A percentile compares a stretch with the other conserved stretches of the same genome.
These are phyloP conservation scores for Frankliniella intonsa DNA, from an alignment of 2,888 invertebrate species.

Conservation along the genomic window DNA sequence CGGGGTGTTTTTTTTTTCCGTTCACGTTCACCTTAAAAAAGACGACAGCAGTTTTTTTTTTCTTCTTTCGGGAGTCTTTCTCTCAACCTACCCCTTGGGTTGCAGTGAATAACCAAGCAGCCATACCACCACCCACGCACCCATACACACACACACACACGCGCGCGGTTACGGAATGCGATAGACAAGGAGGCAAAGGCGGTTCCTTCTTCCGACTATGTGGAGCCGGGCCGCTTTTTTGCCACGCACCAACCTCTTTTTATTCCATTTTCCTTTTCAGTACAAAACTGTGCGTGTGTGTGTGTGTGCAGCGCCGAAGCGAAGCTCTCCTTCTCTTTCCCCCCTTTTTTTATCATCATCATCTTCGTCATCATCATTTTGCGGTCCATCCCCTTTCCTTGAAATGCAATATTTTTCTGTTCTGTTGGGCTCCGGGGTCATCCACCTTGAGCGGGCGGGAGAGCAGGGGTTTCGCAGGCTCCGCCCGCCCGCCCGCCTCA, in stretches of 20 bases:
- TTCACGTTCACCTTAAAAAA: too few species aligned
- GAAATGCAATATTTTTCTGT: not conserved
- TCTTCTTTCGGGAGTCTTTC: too few species aligned
- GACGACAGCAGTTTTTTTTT: too few species aligned
- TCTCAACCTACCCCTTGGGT: too few species aligned
- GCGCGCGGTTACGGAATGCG: not conserved
- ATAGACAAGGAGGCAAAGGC: not conserved
- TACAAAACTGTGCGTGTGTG: not conserved
- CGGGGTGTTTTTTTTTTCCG: too few species aligned
- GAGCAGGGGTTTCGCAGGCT: not conserved
- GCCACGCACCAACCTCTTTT: too few species aligned
- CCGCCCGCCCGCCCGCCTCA: not conserved
- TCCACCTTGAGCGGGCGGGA: not conserved
- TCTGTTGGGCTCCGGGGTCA: not conserved
- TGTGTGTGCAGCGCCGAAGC: not conserved
- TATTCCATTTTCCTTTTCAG: too few species aligned
- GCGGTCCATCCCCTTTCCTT: constrained; percentile 11
- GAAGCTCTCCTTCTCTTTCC: not conserved
- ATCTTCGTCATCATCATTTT: not conserved
- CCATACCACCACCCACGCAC: not conserved
- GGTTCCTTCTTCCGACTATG: not conserved
- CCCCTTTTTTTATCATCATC: not conserved
- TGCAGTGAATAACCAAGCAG: too few species aligned
- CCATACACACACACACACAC: not conserved
- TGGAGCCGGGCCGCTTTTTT: too few species aligned